phyloP scores from a whole-genome alignment of 1,140 invertebrate species.

The Caenorhabditis inopinata region DNA sequence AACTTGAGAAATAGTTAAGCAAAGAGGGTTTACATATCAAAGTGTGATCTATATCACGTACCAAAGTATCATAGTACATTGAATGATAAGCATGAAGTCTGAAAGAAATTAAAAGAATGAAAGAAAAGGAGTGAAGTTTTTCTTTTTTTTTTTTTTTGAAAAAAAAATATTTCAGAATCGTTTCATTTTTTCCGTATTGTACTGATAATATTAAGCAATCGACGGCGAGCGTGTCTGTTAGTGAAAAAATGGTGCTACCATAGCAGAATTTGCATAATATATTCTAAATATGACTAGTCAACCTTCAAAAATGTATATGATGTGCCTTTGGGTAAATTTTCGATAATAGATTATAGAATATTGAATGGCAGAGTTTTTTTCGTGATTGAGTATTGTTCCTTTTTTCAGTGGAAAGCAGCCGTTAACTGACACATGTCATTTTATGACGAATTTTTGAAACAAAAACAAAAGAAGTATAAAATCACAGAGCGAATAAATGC shows the following conservation, averaged over 20 bases:
- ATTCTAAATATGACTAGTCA: neutral
- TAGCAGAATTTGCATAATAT: neutral
- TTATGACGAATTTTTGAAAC: neutral
- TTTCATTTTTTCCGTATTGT: too few species aligned
- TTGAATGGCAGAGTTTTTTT: too few species aligned
- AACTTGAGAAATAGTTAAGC: neutral
- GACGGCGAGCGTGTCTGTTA: too few species aligned
- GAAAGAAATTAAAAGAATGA: neutral
- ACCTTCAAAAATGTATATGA: neutral
- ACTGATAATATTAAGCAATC: too few species aligned
- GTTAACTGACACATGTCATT: neutral
- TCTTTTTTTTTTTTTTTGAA: too few species aligned
- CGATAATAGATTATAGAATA: too few species aligned
- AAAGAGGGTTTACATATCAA: neutral
- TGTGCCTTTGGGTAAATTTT: neutral
- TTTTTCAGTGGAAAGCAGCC: neutral
- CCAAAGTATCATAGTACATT: slow-evolving; percentile 21
- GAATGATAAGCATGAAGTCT: slow-evolving; percentile 21
- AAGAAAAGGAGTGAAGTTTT: neutral
- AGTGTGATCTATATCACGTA: neutral
- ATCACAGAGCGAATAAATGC: neutral
- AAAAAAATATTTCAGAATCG: too few species aligned
- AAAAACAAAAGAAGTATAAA: neutral
- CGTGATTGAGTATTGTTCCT: too few species aligned
- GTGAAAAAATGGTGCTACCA: too few species aligned